Percentiles rank a stretch among this genome's conserved stretches.
Conservation (phyloP, 2,797 vertebrate species). For the Hipposideros larvatus region DNA sequence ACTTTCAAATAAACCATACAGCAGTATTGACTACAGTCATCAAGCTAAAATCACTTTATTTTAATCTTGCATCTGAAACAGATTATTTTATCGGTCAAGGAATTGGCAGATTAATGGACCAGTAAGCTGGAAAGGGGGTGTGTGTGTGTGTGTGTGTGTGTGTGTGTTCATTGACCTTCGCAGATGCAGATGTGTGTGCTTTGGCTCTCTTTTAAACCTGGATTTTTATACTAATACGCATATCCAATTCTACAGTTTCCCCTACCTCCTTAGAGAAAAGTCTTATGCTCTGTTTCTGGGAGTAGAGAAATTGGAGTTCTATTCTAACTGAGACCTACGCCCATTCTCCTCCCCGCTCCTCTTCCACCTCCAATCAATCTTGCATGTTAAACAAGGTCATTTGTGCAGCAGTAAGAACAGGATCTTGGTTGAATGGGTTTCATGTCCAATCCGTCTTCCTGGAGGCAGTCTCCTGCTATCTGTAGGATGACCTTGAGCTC, state of each 20-base stretch:
- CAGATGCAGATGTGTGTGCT: background rate
- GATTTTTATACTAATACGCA: background rate
- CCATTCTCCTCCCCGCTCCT: background rate
- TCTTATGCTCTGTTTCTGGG: background rate
- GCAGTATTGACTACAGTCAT: background rate
- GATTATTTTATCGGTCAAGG: conserved; percentile 8
- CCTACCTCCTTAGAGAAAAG: background rate
- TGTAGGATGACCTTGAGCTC: background rate
- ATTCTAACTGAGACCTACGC: background rate
- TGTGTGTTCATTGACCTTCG: background rate
- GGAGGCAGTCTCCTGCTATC: background rate
- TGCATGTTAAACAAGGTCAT: conserved; percentile 21
- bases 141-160: background rate
- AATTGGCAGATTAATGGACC: background rate
- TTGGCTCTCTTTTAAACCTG: background rate
- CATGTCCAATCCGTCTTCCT: background rate
- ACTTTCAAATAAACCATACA: background rate
- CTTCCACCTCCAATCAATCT: background rate
- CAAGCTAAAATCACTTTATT: conserved; percentile 26
- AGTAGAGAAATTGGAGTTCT: conserved; percentile 21
- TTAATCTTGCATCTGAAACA: background rate
- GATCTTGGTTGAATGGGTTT: background rate
- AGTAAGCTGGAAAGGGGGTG: conserved; percentile 5
- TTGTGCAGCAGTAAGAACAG: background rate
- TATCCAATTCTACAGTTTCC: background rate